Percentiles rank a stretch among this genome's conserved stretches.
These are phyloP conservation scores for Gryon sp. DNA, from an alignment of 1,140 invertebrate species.

Conservation along the genomic window DNA sequence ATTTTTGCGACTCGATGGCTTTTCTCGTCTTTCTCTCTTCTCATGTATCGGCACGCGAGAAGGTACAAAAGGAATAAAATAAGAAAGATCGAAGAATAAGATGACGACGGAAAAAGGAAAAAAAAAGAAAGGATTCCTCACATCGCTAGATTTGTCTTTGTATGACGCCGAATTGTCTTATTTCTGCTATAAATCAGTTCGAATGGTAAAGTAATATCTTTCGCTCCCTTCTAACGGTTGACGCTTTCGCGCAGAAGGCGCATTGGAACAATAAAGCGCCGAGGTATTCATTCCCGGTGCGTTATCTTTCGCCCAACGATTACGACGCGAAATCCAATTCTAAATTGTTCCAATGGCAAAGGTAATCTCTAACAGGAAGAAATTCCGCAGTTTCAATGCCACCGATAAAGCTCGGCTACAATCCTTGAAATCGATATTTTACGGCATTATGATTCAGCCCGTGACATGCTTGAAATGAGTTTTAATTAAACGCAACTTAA, in stretches of 20 bases:
- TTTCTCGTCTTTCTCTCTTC: slow-evolving; percentile 22
- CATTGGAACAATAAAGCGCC: slow-evolving; percentile 28
- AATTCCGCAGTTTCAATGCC: slow-evolving; percentile 28
- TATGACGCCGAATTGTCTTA: slow-evolving; percentile 24
- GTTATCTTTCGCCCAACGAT: slow-evolving; percentile 30
- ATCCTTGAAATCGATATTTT: slow-evolving; percentile 46
- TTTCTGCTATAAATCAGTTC: slow-evolving; percentile 46
- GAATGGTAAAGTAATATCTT: slow-evolving; percentile 34
- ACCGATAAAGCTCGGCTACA: background rate
- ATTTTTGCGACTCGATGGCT: slow-evolving; percentile 66
- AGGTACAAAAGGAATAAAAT: slow-evolving; percentile 9
- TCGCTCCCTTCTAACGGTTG: slow-evolving; percentile 3
- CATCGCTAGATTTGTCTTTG: background rate
- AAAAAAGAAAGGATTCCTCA: background rate
- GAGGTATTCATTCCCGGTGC: slow-evolving; percentile 30
- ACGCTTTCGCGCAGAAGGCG: slow-evolving; percentile 5
- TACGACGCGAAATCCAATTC: slow-evolving; percentile 40
- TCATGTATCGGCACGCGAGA: slow-evolving; percentile 9
- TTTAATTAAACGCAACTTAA: slow-evolving; percentile 71
- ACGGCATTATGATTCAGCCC: slow-evolving; percentile 43
- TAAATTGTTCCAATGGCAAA: slow-evolving; percentile 34
- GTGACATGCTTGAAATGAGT: slow-evolving; percentile 63
- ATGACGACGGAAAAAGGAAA: background rate
- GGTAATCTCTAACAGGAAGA: slow-evolving; percentile 26
- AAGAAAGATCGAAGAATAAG: background rate